phyloP scores from a whole-genome alignment of 2,113 vertebrate species.

The Illadopsis cleaveri region DNA sequence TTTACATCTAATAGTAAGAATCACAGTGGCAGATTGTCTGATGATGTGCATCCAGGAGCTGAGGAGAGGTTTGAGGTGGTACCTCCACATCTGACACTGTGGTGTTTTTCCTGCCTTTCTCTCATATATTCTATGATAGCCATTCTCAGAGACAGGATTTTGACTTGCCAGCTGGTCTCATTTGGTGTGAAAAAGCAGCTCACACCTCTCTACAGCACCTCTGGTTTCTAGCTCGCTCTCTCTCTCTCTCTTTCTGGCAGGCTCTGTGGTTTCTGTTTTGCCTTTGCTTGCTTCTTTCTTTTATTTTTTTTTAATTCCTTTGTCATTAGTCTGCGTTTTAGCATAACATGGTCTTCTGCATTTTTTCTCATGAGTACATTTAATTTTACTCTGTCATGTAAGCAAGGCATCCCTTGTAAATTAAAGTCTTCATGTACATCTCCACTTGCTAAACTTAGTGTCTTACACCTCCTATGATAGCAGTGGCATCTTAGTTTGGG shows the following conservation, averaged over 20 bases:
- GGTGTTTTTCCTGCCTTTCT: not conserved
- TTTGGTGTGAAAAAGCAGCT: conserved; percentile 10
- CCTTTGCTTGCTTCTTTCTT: not conserved
- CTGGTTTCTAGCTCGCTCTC: not conserved
- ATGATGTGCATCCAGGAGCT: not conserved
- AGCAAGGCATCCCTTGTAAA: not conserved
- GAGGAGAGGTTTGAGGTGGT: not conserved
- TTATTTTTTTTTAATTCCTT: not conserved
- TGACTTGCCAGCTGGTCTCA: not conserved
- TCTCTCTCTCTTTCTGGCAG: not conserved
- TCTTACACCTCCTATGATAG: not conserved
- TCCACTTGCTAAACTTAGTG: not conserved
- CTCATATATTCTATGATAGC: not conserved
- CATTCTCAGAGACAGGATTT: not conserved
- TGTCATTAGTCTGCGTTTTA: not conserved
- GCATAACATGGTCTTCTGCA: not conserved
- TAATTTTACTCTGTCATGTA: not conserved
- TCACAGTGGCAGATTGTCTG: not conserved
- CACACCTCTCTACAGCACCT: not conserved
- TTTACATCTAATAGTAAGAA: not conserved
- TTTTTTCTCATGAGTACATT: not conserved
- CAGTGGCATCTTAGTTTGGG: not conserved
- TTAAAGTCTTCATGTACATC: not conserved
- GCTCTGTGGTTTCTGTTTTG: not conserved
- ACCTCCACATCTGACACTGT: not conserved